Conservation (phyloP, 2,888 invertebrate genomes). For the Leucoma salicis region DNA sequence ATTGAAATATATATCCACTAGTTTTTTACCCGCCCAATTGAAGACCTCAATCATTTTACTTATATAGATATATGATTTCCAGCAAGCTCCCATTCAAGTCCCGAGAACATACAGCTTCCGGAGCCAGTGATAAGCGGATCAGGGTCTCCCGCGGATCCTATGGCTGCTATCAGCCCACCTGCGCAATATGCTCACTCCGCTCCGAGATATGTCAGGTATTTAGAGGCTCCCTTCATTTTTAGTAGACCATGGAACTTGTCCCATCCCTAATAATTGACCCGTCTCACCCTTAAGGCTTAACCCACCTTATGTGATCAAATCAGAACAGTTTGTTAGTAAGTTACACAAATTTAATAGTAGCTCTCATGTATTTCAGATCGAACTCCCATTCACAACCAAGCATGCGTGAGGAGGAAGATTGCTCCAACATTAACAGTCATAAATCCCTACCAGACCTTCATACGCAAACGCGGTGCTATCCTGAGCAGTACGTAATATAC, state of each 20-base stretch:
- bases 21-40: too few species aligned
- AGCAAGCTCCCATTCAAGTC: constrained; percentile 74
- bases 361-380: constrained; percentile 67
- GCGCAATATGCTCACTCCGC: constrained; percentile 86
- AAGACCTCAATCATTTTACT: too few species aligned
- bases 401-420: constrained; percentile 76
- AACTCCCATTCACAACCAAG: constrained; percentile 85
- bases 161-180: constrained; percentile 85
- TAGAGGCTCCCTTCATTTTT: too few species aligned
- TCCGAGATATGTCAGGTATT: constrained; percentile 65
- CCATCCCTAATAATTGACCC: too few species aligned
- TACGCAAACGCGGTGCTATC: constrained; percentile 78
- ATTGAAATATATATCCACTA: too few species aligned
- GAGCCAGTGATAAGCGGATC: constrained; percentile 54
- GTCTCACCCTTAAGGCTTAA: not conserved
- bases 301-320: not conserved
- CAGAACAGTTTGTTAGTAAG: too few species aligned
- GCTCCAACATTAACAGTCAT: constrained; percentile 86
- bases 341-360: too few species aligned
- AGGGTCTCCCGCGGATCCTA: constrained; percentile 69
- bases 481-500: constrained; percentile 63
- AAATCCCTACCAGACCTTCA: constrained; percentile 92
- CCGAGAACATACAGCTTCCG: constrained; percentile 57
- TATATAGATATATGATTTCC: too few species aligned
- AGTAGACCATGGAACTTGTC: too few species aligned